Evolutionary conservation across 2,888 invertebrate species (phyloP), one percentile per base, ranked within the genome.

Genomic region (Caenorhabditis virilis): DNA sequence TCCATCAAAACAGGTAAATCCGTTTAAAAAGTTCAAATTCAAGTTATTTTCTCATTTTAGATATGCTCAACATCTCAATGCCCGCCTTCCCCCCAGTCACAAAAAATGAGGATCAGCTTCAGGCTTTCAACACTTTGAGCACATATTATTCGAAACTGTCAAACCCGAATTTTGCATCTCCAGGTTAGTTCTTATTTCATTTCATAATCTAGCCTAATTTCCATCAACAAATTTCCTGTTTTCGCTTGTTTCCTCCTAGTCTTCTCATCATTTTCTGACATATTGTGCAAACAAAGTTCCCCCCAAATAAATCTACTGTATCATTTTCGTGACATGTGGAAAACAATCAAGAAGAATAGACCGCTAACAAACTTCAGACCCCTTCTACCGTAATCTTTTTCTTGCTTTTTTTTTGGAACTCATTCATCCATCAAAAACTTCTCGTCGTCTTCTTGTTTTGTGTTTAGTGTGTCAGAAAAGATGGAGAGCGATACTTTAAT

Each of bases 91-190:
- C 59, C 0, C 51, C 58, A 13, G 18, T 58, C 5, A 30, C 56
- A 2, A 64, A 64, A 30, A 42, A n/a, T n/a, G 64, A 64, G 16
- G 64, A 64, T 25, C 70, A 71, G 52, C 57, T 68, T 35, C 71
- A 57, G 33, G 56, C 56, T 15, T 67, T 69, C 67, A 69, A 69
- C 57, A 56, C 55, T 35, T 55, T 72, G 35, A 68, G 69, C 41
- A 66, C 65, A 23, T 63, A 68, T 39, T 69, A 72, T 46, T 57
- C 65, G 25, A 69, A 69, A 26, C 46, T 72, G 22, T 53, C 53
- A 26, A 60, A 56, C 23, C 33, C 56, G 2, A 48, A 54, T 18
- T 60, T 65, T n/a, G 43, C 59, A n/a, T 46, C 46, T 35, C 56
- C 56, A 65, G 65, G 65, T 47, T 35, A 22, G 33, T 35, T n/a